Evolutionary conservation across 2,888 invertebrate genomes (phyloP), one percentile per base, ranked within the genome.

Genomic region (Synergus umbraculus): DNA sequence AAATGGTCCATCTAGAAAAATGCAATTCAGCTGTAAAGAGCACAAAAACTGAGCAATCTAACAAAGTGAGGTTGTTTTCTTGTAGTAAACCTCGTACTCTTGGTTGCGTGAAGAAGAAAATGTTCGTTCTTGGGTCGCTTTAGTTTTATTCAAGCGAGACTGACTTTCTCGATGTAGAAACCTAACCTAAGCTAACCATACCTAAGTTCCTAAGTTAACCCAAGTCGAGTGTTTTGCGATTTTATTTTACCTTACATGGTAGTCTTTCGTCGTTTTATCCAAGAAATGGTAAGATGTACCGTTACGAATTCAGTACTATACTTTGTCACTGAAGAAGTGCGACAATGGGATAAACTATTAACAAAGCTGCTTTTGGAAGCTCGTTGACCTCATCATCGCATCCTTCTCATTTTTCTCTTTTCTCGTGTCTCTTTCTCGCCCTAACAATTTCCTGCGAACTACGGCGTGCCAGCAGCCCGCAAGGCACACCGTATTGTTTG

Each of bases 371-470:
- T 73, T 54, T 54, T 54, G n/a, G 37, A 29, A 54, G 73, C 37
- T 73, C 49, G 37, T 69, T 49, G 37, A 49, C 69, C 69, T 69
- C 49, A 13, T 69, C 49, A 13, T 49, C 15, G 15, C 46, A 78
- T 79, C n/a, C 76, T 66, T 69, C 76, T 67, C 67, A 76, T 77
- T 69, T 58, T 69, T 54, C 58, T 29, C 41, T 65, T 76, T 44
- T 60, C n/a, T 15, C 13, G 12, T 65, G n/a, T 63, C 22, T 78
- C 73, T 43, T 37, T 80, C 41, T 41, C 18, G 29, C 22, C 10
- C 22, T 29, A 76, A 78, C 46, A 67, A 67, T 29, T 37, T 46
- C 13, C 49, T 15, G 15, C 65, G 41, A 49, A 46, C 18, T 46
- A 54, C 8, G 29, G 5, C 46, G 29, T 15, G 76, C 63, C 43